Base-by-base conservation (phyloP, 2,888 invertebrate genomes). In the Drosophila yooni region DNA sequence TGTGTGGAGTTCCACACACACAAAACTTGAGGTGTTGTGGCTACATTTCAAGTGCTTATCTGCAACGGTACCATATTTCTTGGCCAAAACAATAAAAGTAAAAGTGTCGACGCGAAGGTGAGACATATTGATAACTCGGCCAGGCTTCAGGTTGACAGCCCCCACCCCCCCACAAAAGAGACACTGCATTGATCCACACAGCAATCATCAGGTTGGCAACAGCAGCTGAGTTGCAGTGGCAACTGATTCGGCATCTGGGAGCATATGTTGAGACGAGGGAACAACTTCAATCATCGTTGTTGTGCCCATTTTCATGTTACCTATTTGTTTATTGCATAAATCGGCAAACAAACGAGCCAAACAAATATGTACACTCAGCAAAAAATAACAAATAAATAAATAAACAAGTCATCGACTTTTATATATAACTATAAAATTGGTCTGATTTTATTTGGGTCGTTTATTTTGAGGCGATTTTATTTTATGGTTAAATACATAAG, bases 321-420 rank as follows among this genome's bases (percentile, higher is more conserved):
- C 25, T 85, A 70, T 85, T 80, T 83, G 82, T 54, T 71, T 71
- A 75, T 86, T 86, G 84, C 85, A 86, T 86, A 86, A 85, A 79
- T 71, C 78, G 15, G 72, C 72, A 70, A 63, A 56, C 46, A 75
- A 53, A 18, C 62, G 43, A 61, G 43, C 29, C 60, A 60, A 63
- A 67, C 60, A 58, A 67, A 67, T 54, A 10, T 15, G 1, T 57
- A 21, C 57, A 57, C 57, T 21, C 7, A 15, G 13, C n/a, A n/a
- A 52, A n/a, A 48, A 21, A 21, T 1, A 21, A 21, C 1, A 21
- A 25, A 18, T 38, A 18, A 8, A 15, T 33, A 25, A 21, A 4
- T 21, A 11, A 11, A 11, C 25, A 46, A 46, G 21, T 15, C 7
- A 15, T 3, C 21, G 1, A 15, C 3, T 25, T 7, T 46, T 15